phyloP scores from a whole-genome alignment of 2,888 invertebrate species.

The Dascillus cervinus region DNA sequence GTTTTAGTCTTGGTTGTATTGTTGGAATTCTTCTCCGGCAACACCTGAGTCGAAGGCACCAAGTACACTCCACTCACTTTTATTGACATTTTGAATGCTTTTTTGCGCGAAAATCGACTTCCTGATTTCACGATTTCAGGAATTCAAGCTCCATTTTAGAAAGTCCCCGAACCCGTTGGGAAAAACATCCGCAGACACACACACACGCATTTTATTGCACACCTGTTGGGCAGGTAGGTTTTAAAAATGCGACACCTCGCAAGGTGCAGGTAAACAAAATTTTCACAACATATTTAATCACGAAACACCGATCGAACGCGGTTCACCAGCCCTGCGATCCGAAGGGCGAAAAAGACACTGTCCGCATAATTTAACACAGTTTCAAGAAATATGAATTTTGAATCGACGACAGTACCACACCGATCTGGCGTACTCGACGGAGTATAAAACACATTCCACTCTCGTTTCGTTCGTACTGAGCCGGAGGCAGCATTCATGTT shows the following conservation, averaged over 20 bases:
- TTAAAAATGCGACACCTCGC: conserved; percentile 7
- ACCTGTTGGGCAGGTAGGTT: conserved; percentile 13
- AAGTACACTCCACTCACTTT: conserved; percentile 32
- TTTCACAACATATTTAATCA: too few relatives aligned
- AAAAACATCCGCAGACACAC: conserved; percentile 11
- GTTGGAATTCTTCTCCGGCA: conserved; percentile 25
- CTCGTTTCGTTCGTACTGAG: conserved; percentile 22
- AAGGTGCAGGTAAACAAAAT: conserved; percentile 7
- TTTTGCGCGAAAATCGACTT: too few relatives aligned
- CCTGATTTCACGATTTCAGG: neutral
- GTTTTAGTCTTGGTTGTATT: conserved; percentile 42
- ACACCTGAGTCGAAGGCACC: conserved; percentile 30
- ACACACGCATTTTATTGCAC: conserved; percentile 8
- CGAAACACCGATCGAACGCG: too few relatives aligned
- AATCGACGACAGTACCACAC: too few relatives aligned
- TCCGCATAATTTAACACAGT: too few relatives aligned
- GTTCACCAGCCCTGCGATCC: too few relatives aligned
- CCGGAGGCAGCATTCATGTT: conserved; percentile 23
- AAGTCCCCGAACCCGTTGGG: neutral
- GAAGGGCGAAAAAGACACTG: too few relatives aligned
- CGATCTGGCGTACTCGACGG: too few relatives aligned
- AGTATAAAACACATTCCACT: conserved; percentile 8
- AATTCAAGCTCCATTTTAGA: neutral
- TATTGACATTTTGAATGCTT: conserved; percentile 26
- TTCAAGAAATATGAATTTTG: too few relatives aligned